Conservation (phyloP, 2,888 invertebrate species). For the Capitulum mitella region DNA sequence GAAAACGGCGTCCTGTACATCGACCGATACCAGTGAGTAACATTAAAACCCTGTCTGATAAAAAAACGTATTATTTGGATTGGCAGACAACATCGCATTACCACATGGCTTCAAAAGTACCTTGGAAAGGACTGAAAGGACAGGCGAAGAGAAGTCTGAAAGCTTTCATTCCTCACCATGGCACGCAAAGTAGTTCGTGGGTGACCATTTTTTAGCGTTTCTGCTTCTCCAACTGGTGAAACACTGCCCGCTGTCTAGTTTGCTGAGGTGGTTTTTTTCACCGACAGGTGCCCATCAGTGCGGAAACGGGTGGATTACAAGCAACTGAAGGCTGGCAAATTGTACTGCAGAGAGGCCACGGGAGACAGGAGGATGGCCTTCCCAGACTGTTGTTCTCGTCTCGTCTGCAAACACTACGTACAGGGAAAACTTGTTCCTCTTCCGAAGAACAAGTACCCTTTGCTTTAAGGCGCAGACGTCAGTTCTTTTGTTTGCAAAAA, state of each 20-base stretch:
- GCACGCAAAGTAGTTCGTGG: no score
- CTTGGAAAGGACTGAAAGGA: no score
- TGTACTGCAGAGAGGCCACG: background rate
- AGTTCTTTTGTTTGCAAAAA: no score
- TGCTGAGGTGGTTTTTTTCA: no score
- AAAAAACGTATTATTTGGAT: background rate
- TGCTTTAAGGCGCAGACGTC: no score
- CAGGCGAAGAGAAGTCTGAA: no score
- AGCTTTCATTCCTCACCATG: no score
- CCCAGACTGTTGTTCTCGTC: background rate
- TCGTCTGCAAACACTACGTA: background rate
- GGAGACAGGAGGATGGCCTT: background rate
- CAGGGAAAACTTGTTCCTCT: background rate
- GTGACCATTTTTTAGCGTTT: background rate
- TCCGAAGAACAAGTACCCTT: background rate
- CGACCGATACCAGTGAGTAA: background rate
- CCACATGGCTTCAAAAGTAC: no score
- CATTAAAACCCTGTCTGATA: no score
- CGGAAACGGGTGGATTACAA: background rate
- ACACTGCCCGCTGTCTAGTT: no score
- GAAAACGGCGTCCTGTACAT: background rate
- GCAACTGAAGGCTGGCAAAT: background rate
- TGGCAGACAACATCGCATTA: background rate
- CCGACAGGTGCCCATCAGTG: background rate
- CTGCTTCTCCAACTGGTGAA: no score